These are phyloP conservation scores for Chamaetylas fuelleborni DNA, from an alignment of 2,113 vertebrate genomes.

Conservation along the genomic window DNA sequence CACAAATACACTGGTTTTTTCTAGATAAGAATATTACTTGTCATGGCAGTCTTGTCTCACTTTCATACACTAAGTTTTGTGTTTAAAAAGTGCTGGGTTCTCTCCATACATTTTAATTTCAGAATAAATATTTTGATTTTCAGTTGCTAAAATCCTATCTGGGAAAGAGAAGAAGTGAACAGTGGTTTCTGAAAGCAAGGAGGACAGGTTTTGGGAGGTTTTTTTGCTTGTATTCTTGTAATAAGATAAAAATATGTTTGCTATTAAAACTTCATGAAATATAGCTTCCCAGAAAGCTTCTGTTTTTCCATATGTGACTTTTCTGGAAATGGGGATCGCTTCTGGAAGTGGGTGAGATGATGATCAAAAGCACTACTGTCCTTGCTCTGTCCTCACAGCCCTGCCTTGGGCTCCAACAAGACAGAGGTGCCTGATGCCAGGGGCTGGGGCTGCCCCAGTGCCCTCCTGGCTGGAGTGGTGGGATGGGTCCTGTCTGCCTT, in stretches of 20 bases:
- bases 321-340: no score
- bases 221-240: background rate
- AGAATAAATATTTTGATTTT: background rate
- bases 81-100: background rate
- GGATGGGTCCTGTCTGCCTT: background rate
- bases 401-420: no score
- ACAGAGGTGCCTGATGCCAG: no score
- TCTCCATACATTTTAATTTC: background rate
- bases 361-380: no score
- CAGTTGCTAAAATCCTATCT: background rate
- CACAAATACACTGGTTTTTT: background rate
- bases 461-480: rapidly evolving
- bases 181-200: background rate
- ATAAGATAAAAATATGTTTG: background rate
- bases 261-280: background rate
- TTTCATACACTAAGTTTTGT: background rate
- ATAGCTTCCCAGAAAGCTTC: background rate
- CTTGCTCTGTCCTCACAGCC: no score
- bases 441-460: no score
- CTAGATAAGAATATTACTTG: background rate
- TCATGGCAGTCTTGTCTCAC: background rate
- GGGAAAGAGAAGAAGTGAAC: background rate
- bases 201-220: background rate
- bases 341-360: no score
- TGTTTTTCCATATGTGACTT: rapidly evolving